A percentile compares a stretch with the other conserved stretches of the same genome.
Evolutionary conservation across 2,888 invertebrate species (phyloP).

Genomic region (Seira ritae): DNA sequence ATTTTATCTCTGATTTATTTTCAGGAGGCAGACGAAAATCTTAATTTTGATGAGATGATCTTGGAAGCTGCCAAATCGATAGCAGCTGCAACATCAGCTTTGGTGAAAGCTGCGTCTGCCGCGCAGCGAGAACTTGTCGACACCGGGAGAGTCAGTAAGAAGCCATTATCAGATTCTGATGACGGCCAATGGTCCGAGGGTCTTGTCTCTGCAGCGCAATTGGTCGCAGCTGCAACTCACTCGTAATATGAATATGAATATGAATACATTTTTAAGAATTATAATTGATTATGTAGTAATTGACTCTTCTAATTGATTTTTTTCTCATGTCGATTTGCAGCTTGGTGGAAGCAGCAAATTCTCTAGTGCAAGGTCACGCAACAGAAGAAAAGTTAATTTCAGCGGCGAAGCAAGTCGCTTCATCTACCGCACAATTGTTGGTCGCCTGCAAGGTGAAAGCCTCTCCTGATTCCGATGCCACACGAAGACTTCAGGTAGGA

Average conservation of each 20-base stretch:
- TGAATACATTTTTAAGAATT: no score
- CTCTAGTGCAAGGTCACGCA: slow-evolving; percentile 93
- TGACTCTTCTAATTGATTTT: background rate
- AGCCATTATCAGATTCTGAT: slow-evolving; percentile 90
- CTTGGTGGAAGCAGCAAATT: slow-evolving; percentile 97
- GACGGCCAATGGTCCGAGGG: slow-evolving; percentile 99
- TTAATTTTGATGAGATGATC: slow-evolving; percentile 99
- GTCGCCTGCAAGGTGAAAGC: slow-evolving; percentile 99
- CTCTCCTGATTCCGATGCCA: slow-evolving; percentile 95
- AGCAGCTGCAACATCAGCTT: slow-evolving; percentile 96
- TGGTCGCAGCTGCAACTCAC: slow-evolving; percentile 98
- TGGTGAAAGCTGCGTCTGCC: slow-evolving; percentile 97
- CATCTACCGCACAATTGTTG: slow-evolving; percentile 96
- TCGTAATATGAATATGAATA: no score
- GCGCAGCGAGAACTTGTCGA: slow-evolving; percentile 97
- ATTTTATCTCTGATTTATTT: slow-evolving; percentile 15
- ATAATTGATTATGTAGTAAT: background rate
- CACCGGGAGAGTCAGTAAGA: slow-evolving; percentile 88
- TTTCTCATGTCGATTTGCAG: no score
- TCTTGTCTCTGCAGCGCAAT: slow-evolving; percentile 93
- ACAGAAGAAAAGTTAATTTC: slow-evolving; percentile 97
- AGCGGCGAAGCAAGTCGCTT: slow-evolving; percentile 96
- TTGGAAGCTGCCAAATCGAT: slow-evolving; percentile 95
- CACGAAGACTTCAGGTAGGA: slow-evolving; percentile 84
- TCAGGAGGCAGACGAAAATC: slow-evolving; percentile 92